Evolutionary conservation across 1,140 invertebrate genomes (phyloP).

Genomic region (Sycophila sp.): DNA sequence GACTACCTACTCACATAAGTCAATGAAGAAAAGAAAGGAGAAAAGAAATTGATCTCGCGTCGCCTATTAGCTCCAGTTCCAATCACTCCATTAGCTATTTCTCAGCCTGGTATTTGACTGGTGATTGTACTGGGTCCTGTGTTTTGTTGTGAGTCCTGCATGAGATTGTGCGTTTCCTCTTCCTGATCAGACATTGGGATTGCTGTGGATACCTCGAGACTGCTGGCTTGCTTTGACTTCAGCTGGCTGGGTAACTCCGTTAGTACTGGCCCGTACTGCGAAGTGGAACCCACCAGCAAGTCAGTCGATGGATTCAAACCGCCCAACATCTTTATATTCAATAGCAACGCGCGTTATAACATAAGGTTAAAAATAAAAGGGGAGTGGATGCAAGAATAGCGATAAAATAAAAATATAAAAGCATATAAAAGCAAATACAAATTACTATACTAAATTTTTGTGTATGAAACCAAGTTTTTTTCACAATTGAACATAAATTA

Average conservation of each 20-base stretch:
- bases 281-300: constrained; percentile 68
- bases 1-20: constrained; percentile 30
- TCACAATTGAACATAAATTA: not conserved
- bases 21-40: constrained; percentile 31
- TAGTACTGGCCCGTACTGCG: constrained; percentile 67
- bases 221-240: constrained; percentile 53
- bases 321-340: constrained; percentile 66
- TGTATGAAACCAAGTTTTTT: not conserved
- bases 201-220: constrained; percentile 48
- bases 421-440: constrained; percentile 20
- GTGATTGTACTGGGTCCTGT: constrained; percentile 48
- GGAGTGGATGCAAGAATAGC: constrained; percentile 36
- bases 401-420: constrained; percentile 40
- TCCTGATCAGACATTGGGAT: constrained; percentile 63
- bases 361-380: constrained; percentile 59
- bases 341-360: constrained; percentile 61
- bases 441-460: not conserved
- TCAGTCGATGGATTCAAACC: constrained; percentile 68
- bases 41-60: constrained; percentile 35
- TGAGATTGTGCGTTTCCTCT: constrained; percentile 62
- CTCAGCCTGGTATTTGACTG: constrained; percentile 61
- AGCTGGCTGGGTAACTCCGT: constrained; percentile 62
- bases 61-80: not conserved
- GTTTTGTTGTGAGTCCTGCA: constrained; percentile 56
- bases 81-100: constrained; percentile 16